Percentiles rank a stretch among this genome's conserved stretches.
These are phyloP conservation scores for Argyra leucocephala DNA, from an alignment of 2,888 invertebrate genomes.

Conservation along the genomic window DNA sequence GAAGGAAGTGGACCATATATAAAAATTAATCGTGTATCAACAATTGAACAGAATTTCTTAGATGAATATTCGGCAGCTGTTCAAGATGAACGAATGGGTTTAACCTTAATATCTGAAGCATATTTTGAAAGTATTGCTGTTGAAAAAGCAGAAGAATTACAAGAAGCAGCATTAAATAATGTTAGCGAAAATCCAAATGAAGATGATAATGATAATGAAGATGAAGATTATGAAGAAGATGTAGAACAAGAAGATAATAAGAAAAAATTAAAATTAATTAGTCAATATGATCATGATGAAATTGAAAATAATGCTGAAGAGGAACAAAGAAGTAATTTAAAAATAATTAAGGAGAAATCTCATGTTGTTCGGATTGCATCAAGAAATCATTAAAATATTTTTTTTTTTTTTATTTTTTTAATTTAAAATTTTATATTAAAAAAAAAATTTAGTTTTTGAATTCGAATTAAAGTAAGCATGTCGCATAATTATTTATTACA, in stretches of 20 bases:
- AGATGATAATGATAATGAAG: conserved; percentile 18
- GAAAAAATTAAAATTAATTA: not conserved
- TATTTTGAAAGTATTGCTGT: conserved; percentile 33
- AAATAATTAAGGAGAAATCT: not conserved
- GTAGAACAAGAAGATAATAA: conserved; percentile 18
- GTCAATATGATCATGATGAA: not conserved
- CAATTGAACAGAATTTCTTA: conserved; percentile 35
- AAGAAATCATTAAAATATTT: no score
- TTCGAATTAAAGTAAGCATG: no score
- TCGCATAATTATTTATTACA: no score
- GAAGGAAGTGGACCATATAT: conserved; percentile 40
- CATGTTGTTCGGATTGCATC: not conserved
- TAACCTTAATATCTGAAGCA: conserved; percentile 35
- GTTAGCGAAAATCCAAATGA: not conserved
- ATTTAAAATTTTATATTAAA: no score
- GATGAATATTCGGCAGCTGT: conserved; percentile 37
- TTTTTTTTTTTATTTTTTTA: no score
- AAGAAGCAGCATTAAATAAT: conserved; percentile 11
- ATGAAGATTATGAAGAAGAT: conserved; percentile 18
- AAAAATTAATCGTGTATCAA: conserved; percentile 33
- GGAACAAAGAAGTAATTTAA: not conserved
- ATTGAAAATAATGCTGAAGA: not conserved
- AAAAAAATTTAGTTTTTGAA: no score
- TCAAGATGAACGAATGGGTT: conserved; percentile 32
- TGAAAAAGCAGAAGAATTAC: conserved; percentile 16